Percentiles rank a stretch among this genome's conserved stretches.
Evolutionary conservation across 1,140 invertebrate genomes (phyloP).

Genomic region (Scaptomyza hsui): DNA sequence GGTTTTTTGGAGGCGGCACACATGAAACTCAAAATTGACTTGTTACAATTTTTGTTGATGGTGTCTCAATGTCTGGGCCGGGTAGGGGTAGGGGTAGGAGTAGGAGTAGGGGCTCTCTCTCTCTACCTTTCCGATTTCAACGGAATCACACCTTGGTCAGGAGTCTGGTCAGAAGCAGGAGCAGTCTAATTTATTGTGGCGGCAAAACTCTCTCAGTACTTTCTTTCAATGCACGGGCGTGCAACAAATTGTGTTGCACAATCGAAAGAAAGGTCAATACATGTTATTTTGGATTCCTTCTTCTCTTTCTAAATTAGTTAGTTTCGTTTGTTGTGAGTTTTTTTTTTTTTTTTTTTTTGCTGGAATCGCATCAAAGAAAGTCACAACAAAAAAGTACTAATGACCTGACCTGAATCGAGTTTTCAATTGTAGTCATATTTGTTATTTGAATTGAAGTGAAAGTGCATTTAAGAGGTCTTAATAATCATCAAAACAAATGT

Average conservation of each 20-base stretch:
- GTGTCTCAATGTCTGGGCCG: constrained; percentile 20
- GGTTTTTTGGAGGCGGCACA: constrained; percentile 23
- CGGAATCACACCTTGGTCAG: constrained; percentile 67
- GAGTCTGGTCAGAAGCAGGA: constrained; percentile 6
- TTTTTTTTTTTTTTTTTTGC: constrained; percentile 7
- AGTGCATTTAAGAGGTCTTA: no score
- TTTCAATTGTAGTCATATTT: constrained; percentile 11
- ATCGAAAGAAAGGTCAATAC: constrained; percentile 8
- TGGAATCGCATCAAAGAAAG: constrained; percentile 27
- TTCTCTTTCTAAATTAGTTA: constrained; percentile 13
- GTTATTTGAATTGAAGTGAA: not conserved
- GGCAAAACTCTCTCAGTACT: constrained; percentile 44
- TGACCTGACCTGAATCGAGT: constrained; percentile 1
- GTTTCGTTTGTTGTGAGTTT: constrained; percentile 4
- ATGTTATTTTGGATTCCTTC: constrained; percentile 30
- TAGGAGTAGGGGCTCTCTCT: not conserved
- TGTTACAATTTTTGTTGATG: constrained; percentile 55
- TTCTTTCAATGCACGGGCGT: constrained; percentile 40
- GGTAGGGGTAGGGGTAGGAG: constrained; percentile 49
- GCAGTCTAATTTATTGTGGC: constrained; percentile 43
- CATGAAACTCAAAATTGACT: constrained; percentile 64
- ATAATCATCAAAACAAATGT: no score
- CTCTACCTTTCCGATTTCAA: constrained; percentile 45
- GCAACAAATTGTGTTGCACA: constrained; percentile 45
- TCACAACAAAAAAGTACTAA: constrained; percentile 39